phyloP scores from a whole-genome alignment of 2,888 invertebrate genomes.

The Brenthis daphne region DNA sequence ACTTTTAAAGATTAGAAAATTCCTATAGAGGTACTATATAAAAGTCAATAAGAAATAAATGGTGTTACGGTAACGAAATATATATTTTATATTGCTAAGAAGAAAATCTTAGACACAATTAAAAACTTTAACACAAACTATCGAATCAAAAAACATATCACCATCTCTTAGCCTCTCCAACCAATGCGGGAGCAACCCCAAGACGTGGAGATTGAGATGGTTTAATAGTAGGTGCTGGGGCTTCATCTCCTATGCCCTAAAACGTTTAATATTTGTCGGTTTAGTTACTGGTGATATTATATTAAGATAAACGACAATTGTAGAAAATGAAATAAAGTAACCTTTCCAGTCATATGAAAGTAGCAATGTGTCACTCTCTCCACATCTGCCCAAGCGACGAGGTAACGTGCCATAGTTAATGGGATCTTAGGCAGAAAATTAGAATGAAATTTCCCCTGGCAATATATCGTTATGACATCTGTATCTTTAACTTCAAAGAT shows the following conservation, averaged over 20 bases:
- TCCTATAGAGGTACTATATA: too few species aligned
- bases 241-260: conserved; percentile 54
- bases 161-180: conserved; percentile 61
- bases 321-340: conserved; percentile 32
- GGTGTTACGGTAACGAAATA: too few species aligned
- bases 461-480: conserved; percentile 77
- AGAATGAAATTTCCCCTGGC: conserved; percentile 76
- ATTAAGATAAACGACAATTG: too few species aligned
- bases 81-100: not conserved
- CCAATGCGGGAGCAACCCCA: conserved; percentile 39
- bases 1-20: too few species aligned
- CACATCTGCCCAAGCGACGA: conserved; percentile 76
- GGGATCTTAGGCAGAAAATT: conserved; percentile 77
- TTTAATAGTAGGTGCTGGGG: conserved; percentile 41
- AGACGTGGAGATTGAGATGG: conserved; percentile 54
- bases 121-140: not conserved
- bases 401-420: conserved; percentile 65
- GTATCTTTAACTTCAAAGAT: conserved; percentile 75
- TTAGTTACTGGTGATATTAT: too few species aligned
- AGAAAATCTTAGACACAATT: not conserved
- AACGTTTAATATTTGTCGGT: too few species aligned
- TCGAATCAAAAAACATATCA: conserved; percentile 38
- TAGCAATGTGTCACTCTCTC: conserved; percentile 71
- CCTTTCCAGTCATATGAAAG: conserved; percentile 63
- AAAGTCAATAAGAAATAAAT: too few species aligned